These are phyloP conservation scores for Channa maculata DNA, from an alignment of 2,113 vertebrate species.

Conservation along the genomic window DNA sequence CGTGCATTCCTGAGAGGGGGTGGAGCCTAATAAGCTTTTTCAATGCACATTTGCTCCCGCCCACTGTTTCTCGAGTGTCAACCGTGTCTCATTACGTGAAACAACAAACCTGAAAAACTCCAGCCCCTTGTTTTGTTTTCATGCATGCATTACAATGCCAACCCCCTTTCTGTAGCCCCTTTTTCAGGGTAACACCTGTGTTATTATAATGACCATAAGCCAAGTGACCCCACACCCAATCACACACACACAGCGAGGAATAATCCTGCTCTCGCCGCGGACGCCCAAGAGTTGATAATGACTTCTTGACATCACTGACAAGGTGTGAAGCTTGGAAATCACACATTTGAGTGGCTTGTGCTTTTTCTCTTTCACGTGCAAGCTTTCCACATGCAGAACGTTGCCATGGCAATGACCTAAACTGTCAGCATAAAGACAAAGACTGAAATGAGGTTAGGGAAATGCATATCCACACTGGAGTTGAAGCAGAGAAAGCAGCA, in stretches of 20 bases:
- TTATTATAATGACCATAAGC: constrained; percentile 7
- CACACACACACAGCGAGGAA: neutral
- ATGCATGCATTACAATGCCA: too few species aligned
- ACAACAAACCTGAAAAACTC: too few species aligned
- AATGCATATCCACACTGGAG: neutral
- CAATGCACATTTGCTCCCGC: too few species aligned
- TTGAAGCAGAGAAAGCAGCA: neutral
- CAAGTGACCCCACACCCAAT: neutral
- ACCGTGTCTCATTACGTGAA: too few species aligned
- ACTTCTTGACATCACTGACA: constrained; percentile 50
- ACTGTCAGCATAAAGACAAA: constrained; percentile 60
- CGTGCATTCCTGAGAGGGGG: too few species aligned
- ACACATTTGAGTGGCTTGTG: constrained; percentile 27
- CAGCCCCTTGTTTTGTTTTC: too few species aligned
- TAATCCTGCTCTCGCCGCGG: neutral
- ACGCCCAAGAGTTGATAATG: constrained; percentile 55
- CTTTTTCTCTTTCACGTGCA: constrained; percentile 18
- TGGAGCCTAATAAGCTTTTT: too few species aligned
- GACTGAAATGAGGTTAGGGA: constrained; percentile 45
- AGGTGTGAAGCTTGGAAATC: constrained; percentile 52
- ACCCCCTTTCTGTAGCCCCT: neutral
- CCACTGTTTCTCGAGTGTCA: too few species aligned
- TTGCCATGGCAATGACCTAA: constrained; percentile 48
- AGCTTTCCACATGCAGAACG: constrained; percentile 10
- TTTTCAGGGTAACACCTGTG: neutral